Evolutionary conservation across 2,797 vertebrate species (phyloP), one percentile per base, ranked within the genome.

Genomic region (Aselliscus stoliczkanus): DNA sequence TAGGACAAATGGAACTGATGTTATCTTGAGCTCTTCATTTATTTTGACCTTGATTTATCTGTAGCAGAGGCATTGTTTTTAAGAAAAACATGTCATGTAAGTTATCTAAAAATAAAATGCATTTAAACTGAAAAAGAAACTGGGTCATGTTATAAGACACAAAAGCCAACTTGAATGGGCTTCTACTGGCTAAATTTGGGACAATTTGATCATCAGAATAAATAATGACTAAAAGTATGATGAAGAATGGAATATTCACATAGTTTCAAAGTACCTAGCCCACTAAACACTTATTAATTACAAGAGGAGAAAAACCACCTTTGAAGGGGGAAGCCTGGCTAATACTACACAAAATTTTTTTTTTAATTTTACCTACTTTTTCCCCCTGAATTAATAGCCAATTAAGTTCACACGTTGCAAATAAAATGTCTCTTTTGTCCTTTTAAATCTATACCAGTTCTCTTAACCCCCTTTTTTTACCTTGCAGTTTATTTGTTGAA

Each of bases 371-470:
- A 75, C 18, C 11, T 85, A 1, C 25, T 82, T 82, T 80, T 21
- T 10, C 1, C 67, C 54, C 56, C 60, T 12, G 23, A 92, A 75
- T 85, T 70, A 90, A 83, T 90, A 83, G 56, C 25, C 82, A 94
- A 47, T 82, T 58, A 50, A 58, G n/a, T 87, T 83, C 54, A 87
- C 8, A 58, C 20, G 72, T 60, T 52, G 4, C n/a, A 94, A 76
- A 95, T 75, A 86, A 85, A 88, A 91, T 70, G 14, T 54, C 13
- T 82, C 20, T 88, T 96, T 93, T 44, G 34, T 54, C 37, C 56
- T 77, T 88, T 83, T 27, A 44, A 93, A 86, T 84, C 79, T 58
- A 44, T 84, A 52, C 10, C 18, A 58, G 4, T 79, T 84, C 21
- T 88, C 56, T 94, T 81, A 80, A 17, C 8, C 29, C n/a, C 17